These are phyloP conservation scores for Melanerpes aurifrons DNA, from an alignment of 2,113 vertebrate species.

Conservation along the genomic window DNA sequence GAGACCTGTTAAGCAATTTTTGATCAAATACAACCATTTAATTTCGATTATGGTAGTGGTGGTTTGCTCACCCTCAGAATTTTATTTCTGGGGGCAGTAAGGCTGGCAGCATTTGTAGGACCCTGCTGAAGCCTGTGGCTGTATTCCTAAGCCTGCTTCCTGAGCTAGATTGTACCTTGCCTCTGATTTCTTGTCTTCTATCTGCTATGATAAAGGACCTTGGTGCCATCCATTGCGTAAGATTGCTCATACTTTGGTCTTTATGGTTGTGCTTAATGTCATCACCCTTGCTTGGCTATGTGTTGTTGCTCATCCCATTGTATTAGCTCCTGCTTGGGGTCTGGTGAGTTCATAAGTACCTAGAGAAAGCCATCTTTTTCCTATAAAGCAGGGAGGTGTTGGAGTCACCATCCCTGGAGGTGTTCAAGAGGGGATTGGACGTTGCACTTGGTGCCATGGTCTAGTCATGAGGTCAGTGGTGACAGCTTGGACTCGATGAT, in stretches of 20 bases:
- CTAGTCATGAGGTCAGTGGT: too few species aligned
- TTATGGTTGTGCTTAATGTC: not conserved
- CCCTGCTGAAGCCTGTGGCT: not conserved
- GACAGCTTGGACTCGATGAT: too few species aligned
- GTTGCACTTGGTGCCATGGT: too few species aligned
- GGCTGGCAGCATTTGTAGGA: not conserved
- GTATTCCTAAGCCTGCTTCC: not conserved
- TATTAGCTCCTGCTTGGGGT: not conserved
- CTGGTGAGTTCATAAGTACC: not conserved
- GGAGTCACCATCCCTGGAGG: too few species aligned
- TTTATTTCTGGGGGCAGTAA: not conserved
- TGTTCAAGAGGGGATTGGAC: too few species aligned
- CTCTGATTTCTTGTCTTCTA: not conserved
- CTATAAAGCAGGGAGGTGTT: not conserved
- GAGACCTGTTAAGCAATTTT: not conserved
- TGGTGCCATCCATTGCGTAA: not conserved
- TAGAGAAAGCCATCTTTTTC: not conserved
- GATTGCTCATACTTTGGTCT: not conserved
- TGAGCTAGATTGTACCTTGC: not conserved
- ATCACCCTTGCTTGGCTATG: too few species aligned
- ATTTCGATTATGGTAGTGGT: not conserved
- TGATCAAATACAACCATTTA: not conserved
- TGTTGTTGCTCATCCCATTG: not conserved
- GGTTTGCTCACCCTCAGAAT: not conserved
- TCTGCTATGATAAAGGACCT: not conserved